Evolutionary conservation across 2,797 vertebrate species (phyloP).

Genomic region (Ceryle rudis): DNA sequence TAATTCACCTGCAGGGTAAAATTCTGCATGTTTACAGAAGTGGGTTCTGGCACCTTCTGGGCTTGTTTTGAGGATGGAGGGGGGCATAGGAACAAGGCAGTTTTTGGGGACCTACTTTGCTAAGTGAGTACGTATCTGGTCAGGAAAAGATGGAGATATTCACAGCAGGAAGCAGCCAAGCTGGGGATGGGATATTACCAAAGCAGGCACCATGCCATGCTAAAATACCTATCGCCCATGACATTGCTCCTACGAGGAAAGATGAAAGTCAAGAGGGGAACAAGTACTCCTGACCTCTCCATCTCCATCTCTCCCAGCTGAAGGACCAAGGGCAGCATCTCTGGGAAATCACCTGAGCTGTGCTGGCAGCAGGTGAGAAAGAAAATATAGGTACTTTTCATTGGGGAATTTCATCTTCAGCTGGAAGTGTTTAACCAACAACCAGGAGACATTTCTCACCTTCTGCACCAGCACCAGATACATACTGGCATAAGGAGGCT

Average conservation of each 20-base stretch:
- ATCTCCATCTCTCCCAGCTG: not conserved
- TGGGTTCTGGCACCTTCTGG: not conserved
- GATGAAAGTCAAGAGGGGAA: not conserved
- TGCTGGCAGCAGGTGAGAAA: not conserved
- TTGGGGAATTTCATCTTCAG: not conserved
- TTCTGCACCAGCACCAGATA: not conserved
- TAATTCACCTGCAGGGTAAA: slow-evolving; percentile 55
- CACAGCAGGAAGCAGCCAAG: not conserved
- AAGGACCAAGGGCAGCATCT: not conserved
- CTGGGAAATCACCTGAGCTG: slow-evolving; percentile 9
- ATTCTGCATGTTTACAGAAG: slow-evolving; percentile 15
- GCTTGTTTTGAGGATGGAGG: not conserved
- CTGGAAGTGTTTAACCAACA: not conserved
- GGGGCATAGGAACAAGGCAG: not conserved
- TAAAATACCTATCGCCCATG: not conserved
- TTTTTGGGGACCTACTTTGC: not conserved
- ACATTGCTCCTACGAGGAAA: not conserved
- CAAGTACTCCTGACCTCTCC: not conserved
- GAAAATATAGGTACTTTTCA: not conserved
- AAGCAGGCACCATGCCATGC: not conserved
- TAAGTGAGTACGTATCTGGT: not conserved
- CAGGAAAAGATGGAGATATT: not conserved
- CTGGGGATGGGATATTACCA: not conserved
- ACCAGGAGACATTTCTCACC: not conserved
- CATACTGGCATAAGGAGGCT: not conserved